These are phyloP conservation scores for Sceliomorpha sp. DNA, from an alignment of 2,888 invertebrate species.

Conservation along the genomic window DNA sequence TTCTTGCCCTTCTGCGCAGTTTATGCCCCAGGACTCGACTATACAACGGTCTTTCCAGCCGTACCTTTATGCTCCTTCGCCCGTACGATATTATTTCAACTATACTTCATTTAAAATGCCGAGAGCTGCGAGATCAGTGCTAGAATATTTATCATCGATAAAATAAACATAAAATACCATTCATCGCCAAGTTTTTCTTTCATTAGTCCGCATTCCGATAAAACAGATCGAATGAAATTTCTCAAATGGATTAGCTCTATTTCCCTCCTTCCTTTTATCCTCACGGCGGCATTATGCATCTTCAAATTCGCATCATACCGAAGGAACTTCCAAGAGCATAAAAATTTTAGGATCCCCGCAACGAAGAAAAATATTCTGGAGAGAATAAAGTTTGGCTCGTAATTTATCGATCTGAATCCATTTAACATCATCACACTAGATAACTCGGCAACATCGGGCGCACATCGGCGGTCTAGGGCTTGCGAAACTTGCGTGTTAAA, in stretches of 20 bases:
- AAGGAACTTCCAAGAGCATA: conserved; percentile 8
- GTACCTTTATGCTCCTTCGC: too few relatives aligned
- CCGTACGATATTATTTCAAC: too few relatives aligned
- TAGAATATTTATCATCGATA: too few relatives aligned
- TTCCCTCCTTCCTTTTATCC: neutral
- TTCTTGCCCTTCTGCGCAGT: conserved; percentile 41
- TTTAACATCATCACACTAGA: conserved; percentile 55
- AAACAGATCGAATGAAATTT: conserved; percentile 5
- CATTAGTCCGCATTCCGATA: too few relatives aligned
- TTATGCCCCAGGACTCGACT: conserved; percentile 14
- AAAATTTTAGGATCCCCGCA: conserved; percentile 27
- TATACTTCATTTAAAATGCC: too few relatives aligned
- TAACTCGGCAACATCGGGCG: conserved; percentile 56
- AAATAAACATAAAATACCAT: too few relatives aligned
- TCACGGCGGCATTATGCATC: neutral
- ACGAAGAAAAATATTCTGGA: conserved; percentile 42
- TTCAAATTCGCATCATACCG: neutral
- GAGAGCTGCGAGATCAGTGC: too few relatives aligned
- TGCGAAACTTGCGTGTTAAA: conserved; percentile 71
- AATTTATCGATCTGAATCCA: conserved; percentile 57
- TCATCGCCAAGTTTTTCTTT: too few relatives aligned
- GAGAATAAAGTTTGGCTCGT: conserved; percentile 48
- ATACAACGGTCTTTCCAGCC: conserved; percentile 19
- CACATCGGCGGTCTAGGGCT: conserved; percentile 55
- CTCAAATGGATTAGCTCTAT: neutral